Conservation (phyloP, 2,797 vertebrate genomes). For the Catostomus latipinnis region DNA sequence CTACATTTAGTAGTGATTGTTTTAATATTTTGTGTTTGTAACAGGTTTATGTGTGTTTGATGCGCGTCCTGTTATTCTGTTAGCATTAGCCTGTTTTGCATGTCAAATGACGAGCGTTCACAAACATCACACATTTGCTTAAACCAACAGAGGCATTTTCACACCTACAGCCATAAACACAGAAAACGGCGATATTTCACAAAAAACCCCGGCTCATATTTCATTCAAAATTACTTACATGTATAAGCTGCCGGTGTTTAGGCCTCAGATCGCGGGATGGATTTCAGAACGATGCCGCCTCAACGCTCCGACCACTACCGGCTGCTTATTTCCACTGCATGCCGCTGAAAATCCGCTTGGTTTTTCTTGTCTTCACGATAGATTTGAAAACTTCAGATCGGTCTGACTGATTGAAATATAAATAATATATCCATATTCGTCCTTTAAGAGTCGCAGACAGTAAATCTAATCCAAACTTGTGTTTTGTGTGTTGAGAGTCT, state of each 20-base stretch:
- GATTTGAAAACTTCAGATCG: not conserved
- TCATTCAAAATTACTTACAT: conserved; percentile 11
- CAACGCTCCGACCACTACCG: not conserved
- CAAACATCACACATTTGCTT: conserved; percentile 39
- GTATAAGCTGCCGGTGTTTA: not conserved
- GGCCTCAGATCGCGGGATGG: conserved; percentile 28
- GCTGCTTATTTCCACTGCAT: conserved; percentile 16
- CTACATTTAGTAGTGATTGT: not conserved
- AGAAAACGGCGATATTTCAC: not conserved
- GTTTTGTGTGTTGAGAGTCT: conserved; percentile 1
- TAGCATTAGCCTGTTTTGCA: conserved; percentile 42
- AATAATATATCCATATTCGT: conserved; percentile 4
- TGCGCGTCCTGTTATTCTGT: not conserved
- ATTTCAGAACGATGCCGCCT: conserved; percentile 25
- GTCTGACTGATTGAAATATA: not conserved
- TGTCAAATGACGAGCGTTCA: conserved; percentile 34
- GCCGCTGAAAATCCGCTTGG: not conserved
- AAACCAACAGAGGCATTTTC: not conserved
- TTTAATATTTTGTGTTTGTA: not conserved
- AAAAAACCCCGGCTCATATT: not conserved
- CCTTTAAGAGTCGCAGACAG: not conserved
- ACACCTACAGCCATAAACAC: not conserved
- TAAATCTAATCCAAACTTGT: conserved; percentile 33
- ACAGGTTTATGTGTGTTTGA: not conserved
- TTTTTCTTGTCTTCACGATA: not conserved